Base-by-base conservation (phyloP, 2,797 vertebrate genomes). In the Dermochelys coriacea region DNA sequence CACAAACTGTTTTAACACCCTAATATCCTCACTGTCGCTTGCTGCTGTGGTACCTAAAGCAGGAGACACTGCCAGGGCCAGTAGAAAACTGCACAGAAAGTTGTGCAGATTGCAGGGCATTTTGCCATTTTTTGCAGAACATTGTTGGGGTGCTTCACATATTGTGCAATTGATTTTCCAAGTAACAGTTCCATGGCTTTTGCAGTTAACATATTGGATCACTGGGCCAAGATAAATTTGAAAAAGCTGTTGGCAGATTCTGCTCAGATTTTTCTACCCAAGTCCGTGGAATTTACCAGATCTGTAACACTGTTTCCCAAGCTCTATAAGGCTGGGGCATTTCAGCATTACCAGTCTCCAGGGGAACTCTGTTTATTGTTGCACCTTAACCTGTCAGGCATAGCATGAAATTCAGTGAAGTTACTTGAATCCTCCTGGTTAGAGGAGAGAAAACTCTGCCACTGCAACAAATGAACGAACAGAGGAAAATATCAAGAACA, bases 151-250 rank as follows among this genome's bases (percentile, higher is more conserved):
- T 93, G 94, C 92, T 94, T 93, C 21, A 5, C 89, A 95, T 82
- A 92, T 78, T 80, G 78, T 57, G 84, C 80, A 91, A 96, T 11
- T 95, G 74, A 97, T 96, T 98, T 98, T 98, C 96, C 97, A 97
- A 97, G 87, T 91, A 97, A 95, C 82, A 37, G 55, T 93, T 96
- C 92, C 95, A 94, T 34, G 84, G 77, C 84, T 90, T 95, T 94
- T 88, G 89, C 93, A 96, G 82, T 89, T 96, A 91, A 91, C 86
- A 83, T 51, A 93, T 79, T 81, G 27, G 64, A 74, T 71, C 92
- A 93, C 79, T 52, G 84, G 91, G 94, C 94, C 96, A 98, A 97
- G 82, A 97, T 93, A 97, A 97, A 97, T 85, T 87, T 95, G 68
- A 78, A 93, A 94, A 96, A 93, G 84, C 52, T 94, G 93, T 80